Conservation (phyloP, 2,888 invertebrate genomes). For the Epiblema foenella region DNA sequence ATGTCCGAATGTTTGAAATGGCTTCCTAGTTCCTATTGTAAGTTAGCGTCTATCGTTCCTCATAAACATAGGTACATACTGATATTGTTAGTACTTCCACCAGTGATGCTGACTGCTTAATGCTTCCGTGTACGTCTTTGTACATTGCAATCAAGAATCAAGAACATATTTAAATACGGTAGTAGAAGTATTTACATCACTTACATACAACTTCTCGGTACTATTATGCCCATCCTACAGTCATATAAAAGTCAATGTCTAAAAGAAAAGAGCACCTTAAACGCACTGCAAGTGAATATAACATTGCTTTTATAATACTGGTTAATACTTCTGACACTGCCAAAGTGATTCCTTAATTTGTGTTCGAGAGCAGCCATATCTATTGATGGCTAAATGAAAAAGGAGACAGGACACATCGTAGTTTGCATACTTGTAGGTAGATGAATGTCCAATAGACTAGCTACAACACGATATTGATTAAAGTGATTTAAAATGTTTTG, state of each 20-base stretch:
- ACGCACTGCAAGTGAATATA: slow-evolving; percentile 20
- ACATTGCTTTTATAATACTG: slow-evolving; percentile 38
- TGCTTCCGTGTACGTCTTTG: background rate
- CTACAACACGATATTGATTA: slow-evolving; percentile 11
- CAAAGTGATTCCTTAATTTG: slow-evolving; percentile 22
- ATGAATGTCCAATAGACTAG: slow-evolving; percentile 20
- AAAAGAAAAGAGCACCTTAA: slow-evolving; percentile 33
- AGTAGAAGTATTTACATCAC: background rate
- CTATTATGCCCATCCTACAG: slow-evolving; percentile 12
- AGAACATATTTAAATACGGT: background rate
- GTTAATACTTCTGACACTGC: slow-evolving; percentile 37
- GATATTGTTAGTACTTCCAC: too few relatives aligned
- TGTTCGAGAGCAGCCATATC: slow-evolving; percentile 9
- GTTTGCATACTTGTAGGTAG: slow-evolving; percentile 23
- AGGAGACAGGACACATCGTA: slow-evolving; percentile 9
- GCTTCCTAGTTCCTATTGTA: background rate
- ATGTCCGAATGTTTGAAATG: background rate
- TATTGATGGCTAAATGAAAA: slow-evolving; percentile 3
- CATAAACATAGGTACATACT: background rate
- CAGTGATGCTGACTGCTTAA: background rate
- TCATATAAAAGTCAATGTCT: slow-evolving; percentile 38
- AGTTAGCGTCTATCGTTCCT: background rate
- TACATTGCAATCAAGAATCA: background rate
- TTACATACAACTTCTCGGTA: background rate
- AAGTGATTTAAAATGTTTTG: background rate